A percentile compares a stretch with the other conserved stretches of the same genome.
phyloP scores from a whole-genome alignment of 64 coral and sea anemone genomes.

The Acropora tenuis region DNA sequence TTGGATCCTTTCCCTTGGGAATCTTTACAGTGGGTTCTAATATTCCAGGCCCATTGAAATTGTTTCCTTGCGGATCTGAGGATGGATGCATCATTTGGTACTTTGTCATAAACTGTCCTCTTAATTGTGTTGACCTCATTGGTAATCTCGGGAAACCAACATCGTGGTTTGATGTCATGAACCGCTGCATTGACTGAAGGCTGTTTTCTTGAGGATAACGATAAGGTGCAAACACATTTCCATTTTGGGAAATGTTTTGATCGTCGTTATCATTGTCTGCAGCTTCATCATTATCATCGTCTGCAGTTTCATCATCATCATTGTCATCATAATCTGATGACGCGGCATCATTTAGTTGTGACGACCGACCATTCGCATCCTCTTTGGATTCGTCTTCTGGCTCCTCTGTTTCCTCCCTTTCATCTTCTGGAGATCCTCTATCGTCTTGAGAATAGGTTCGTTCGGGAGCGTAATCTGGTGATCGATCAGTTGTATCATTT shows the following conservation, averaged over 20 bases:
- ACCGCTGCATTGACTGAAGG: neutral
- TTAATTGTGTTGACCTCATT: neutral
- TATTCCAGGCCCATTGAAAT: conserved; percentile 27
- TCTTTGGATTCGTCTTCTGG: neutral
- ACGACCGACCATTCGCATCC: neutral
- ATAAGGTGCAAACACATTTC: neutral
- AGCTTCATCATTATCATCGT: neutral
- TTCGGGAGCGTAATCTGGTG: neutral
- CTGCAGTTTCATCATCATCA: neutral
- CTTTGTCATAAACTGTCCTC: conserved; percentile 53
- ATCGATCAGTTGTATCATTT: neutral
- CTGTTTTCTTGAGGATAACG: neutral
- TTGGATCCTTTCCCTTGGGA: neutral
- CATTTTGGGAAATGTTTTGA: neutral
- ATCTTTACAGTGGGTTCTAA: neutral
- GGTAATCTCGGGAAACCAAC: neutral
- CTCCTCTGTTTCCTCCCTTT: neutral
- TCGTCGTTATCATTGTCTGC: conserved; percentile 20
- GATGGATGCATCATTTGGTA: conserved; percentile 66
- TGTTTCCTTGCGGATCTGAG: conserved; percentile 31
- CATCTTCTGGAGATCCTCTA: neutral
- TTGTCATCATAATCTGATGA: neutral
- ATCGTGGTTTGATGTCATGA: neutral
- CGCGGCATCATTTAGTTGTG: neutral
- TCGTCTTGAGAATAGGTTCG: conserved; percentile 15